These are phyloP conservation scores for Colossoma macropomum DNA, from an alignment of 2,113 vertebrate genomes.

Conservation along the genomic window DNA sequence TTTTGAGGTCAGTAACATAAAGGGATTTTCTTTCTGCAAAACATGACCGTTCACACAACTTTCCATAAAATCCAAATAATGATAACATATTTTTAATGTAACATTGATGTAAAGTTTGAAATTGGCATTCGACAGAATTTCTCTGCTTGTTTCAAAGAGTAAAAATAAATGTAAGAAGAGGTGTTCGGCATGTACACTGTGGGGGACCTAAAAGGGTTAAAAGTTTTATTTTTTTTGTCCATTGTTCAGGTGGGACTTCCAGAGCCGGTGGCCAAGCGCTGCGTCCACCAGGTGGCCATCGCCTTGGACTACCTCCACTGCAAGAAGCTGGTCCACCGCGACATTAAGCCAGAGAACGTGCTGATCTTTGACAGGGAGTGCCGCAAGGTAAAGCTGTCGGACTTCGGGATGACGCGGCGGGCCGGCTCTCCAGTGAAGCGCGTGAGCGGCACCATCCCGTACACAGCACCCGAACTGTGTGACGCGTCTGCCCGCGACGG, in stretches of 20 bases:
- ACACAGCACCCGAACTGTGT: slow-evolving; percentile 85
- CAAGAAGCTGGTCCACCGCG: slow-evolving; percentile 84
- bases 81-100: too few species aligned
- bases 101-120: too few species aligned
- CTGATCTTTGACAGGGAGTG: slow-evolving; percentile 86
- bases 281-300: slow-evolving; percentile 83
- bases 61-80: too few species aligned
- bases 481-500: slow-evolving; percentile 80
- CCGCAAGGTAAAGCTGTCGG: slow-evolving; percentile 83
- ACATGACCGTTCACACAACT: too few species aligned
- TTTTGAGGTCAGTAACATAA: too few species aligned
- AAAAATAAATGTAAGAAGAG: too few species aligned
- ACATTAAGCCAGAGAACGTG: slow-evolving; percentile 87
- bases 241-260: slow-evolving; percentile 79
- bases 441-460: slow-evolving; percentile 85
- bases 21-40: too few species aligned
- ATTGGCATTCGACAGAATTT: too few species aligned
- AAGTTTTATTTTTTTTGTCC: background rate
- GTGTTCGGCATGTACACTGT: background rate
- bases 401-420: slow-evolving; percentile 85
- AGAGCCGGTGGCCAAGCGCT: slow-evolving; percentile 82
- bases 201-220: background rate
- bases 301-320: slow-evolving; percentile 84
- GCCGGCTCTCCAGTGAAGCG: slow-evolving; percentile 83
- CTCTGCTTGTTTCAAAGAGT: too few species aligned